phyloP scores from a whole-genome alignment of 2,797 vertebrate species.

The Alfaro cultratus region DNA sequence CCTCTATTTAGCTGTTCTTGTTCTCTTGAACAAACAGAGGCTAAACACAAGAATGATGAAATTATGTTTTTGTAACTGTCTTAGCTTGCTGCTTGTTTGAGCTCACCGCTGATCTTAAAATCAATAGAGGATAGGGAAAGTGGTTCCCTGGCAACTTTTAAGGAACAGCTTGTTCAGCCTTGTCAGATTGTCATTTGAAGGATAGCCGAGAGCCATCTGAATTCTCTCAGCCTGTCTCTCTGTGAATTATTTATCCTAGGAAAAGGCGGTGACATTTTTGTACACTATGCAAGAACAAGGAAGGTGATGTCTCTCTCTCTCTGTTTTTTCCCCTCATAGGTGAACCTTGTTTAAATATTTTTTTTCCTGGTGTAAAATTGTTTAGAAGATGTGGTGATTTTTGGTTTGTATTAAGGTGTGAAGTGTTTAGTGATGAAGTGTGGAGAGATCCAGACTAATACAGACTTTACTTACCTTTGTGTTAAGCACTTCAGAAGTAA shows the following conservation, averaged over 20 bases:
- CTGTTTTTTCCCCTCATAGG: slow-evolving; percentile 30
- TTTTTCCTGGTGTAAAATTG: slow-evolving; percentile 34
- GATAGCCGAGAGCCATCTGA: slow-evolving; percentile 60
- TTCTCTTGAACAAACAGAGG: not conserved
- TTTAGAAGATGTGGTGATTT: not conserved
- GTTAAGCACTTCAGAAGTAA: not conserved
- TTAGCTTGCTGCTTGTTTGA: slow-evolving; percentile 28
- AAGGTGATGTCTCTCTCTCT: slow-evolving; percentile 45
- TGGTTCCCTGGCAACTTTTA: slow-evolving; percentile 64
- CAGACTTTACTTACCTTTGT: slow-evolving; percentile 1
- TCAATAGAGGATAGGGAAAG: slow-evolving; percentile 36
- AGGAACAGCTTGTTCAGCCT: slow-evolving; percentile 70
- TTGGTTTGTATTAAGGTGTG: slow-evolving; percentile 22
- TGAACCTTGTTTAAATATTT: slow-evolving; percentile 34
- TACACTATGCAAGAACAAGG: slow-evolving; percentile 46
- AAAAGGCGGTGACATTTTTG: slow-evolving; percentile 61
- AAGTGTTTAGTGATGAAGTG: not conserved
- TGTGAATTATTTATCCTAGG: slow-evolving; percentile 78
- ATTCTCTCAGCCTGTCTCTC: slow-evolving; percentile 58
- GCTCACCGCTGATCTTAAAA: slow-evolving; percentile 41
- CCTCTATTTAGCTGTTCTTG: not conserved
- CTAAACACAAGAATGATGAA: not conserved
- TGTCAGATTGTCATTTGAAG: slow-evolving; percentile 66
- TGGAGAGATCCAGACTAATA: not conserved
- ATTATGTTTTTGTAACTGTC: slow-evolving; percentile 34